Evolutionary conservation across 2,888 invertebrate species (phyloP).

Genomic region (Esperia sulphurella): DNA sequence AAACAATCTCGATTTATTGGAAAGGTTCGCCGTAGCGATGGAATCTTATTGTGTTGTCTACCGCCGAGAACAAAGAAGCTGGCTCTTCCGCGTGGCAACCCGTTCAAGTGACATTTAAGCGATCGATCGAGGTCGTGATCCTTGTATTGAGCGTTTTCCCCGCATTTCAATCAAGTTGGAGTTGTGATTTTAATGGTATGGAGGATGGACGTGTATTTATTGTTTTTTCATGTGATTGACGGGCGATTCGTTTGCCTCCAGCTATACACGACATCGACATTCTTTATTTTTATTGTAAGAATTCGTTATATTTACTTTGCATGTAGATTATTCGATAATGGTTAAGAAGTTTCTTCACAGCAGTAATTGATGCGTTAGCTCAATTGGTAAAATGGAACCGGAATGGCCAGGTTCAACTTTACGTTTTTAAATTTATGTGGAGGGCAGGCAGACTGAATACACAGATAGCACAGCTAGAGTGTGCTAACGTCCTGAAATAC

Average conservation of each 20-base stretch:
- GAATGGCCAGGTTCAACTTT: no score
- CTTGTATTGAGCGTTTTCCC: slow-evolving; percentile 40
- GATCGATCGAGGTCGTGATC: slow-evolving; percentile 65
- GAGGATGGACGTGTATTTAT: slow-evolving; percentile 4
- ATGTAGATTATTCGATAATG: not conserved
- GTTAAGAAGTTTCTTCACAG: no score
- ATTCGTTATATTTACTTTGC: not conserved
- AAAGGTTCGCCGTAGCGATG: slow-evolving; percentile 46
- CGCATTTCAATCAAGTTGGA: slow-evolving; percentile 12
- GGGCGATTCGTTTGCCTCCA: slow-evolving; percentile 1
- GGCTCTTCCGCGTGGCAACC: slow-evolving; percentile 65
- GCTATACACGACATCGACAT: not conserved
- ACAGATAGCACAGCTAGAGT: no score
- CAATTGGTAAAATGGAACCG: no score
- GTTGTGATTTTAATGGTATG: slow-evolving; percentile 3
- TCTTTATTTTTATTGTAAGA: no score
- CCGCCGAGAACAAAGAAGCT: slow-evolving; percentile 56
- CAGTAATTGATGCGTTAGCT: no score
- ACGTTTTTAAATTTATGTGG: no score
- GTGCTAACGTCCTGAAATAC: no score
- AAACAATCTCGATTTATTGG: slow-evolving; percentile 42
- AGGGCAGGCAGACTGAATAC: no score
- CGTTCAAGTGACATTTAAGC: slow-evolving; percentile 70
- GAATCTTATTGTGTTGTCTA: slow-evolving; percentile 56
- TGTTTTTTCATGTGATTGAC: slow-evolving; percentile 4